Base-by-base conservation (phyloP, 2,113 vertebrate genomes). In the Oostethus manadensis region DNA sequence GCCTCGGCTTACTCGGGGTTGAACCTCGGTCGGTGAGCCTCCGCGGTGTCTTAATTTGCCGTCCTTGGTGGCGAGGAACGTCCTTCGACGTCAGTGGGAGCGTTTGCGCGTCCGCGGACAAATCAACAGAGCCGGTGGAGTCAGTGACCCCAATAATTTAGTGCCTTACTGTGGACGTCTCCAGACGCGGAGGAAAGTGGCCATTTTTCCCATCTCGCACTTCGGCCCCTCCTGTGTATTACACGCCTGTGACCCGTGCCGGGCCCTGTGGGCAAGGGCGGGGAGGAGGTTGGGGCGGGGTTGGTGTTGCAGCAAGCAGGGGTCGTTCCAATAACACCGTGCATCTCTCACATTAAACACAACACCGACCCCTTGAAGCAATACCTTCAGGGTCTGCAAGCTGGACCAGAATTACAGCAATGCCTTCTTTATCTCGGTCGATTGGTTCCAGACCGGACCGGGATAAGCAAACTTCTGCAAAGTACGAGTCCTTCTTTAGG, bases 91-190 rank as follows among this genome's bases (percentile, higher is more conserved):
- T 89, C 89, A 87, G 84, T 62, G 73, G 70, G 71, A 83, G 80
- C 82, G 79, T 84, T 42, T 86, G 78, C 81, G 83, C 83, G 84
- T 88, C 87, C 84, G 81, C 84, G 86, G 87, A 90, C 89, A 88
- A 88, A 89, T 89, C 89, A 87, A 78, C 74, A 78, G 84, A 89
- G 84, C 88, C 71, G 85, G 80, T 64, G 76, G 83, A 88, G 87
- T 85, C 86, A 71, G 77, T 89, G 90, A 90, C 90, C 89, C 86
- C 82, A 88, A 90, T 90, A 89, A 91, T 91, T 90, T 89, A 85
- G 81, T 82, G 80, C 84, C 88, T 88, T 84, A 76, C 86, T 88
- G 76, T 62, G 81, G 88, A 89, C 79, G 62, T 83, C 89, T 86
- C 83, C 59, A 79, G 82, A 86, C 73, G 79, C 81, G 13, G 76